A percentile compares a stretch with the other conserved stretches of the same genome.
Evolutionary conservation across 2,888 invertebrate genomes (phyloP).

Genomic region (Ormyrus labotus): DNA sequence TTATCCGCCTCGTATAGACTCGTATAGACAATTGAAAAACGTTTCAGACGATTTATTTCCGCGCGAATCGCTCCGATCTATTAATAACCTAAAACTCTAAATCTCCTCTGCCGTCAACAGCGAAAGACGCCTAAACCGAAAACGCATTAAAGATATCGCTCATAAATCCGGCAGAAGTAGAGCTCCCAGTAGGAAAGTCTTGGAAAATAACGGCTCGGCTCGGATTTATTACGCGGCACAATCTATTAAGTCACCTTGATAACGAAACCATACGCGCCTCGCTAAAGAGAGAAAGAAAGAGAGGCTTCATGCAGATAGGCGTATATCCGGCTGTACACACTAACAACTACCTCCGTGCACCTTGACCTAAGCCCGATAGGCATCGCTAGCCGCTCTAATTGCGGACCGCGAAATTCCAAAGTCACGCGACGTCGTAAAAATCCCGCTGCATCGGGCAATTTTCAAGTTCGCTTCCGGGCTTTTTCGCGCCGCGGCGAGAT

Average conservation of each 20-base stretch:
- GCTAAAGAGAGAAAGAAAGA: not conserved
- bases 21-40: too few relatives aligned
- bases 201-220: too few relatives aligned
- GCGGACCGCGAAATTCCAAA: conserved; percentile 18
- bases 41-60: too few relatives aligned
- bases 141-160: too few relatives aligned
- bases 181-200: too few relatives aligned
- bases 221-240: conserved; percentile 45
- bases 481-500: too few relatives aligned
- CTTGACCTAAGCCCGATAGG: conserved; percentile 63
- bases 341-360: conserved; percentile 54
- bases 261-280: conserved; percentile 66
- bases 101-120: too few relatives aligned
- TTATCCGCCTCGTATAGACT: too few relatives aligned
- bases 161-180: too few relatives aligned
- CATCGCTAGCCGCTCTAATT: conserved; percentile 19
- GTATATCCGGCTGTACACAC: conserved; percentile 15
- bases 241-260: conserved; percentile 67
- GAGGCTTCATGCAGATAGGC: conserved; percentile 64
- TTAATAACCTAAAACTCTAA: too few relatives aligned
- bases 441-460: conserved; percentile 6
- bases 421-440: conserved; percentile 42
- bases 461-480: conserved; percentile 35
- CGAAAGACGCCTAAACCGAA: too few relatives aligned
- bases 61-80: too few relatives aligned